These are phyloP conservation scores for Diarsia brunnea DNA, from an alignment of 2,888 invertebrate genomes.

Conservation along the genomic window DNA sequence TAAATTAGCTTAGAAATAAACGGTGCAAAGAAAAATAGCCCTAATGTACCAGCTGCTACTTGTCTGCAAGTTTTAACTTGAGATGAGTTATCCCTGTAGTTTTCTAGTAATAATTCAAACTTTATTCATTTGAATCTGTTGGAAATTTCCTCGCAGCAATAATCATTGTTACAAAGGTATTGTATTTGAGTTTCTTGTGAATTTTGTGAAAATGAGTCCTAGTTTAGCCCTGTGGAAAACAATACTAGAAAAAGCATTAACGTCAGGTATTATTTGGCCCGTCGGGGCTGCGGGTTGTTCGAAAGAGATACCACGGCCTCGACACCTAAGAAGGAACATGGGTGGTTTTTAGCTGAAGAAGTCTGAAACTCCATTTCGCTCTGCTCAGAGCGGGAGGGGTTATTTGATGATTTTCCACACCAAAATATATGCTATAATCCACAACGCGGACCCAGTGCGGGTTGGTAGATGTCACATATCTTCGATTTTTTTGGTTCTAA, in stretches of 20 bases:
- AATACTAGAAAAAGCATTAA: neutral
- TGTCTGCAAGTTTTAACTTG: slow-evolving; percentile 32
- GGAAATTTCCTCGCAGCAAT: slow-evolving; percentile 15
- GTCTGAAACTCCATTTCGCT: no score
- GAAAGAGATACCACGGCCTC: no score
- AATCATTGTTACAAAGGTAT: neutral
- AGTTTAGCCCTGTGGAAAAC: neutral
- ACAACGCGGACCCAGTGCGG: no score
- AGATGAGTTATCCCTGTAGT: slow-evolving; percentile 42
- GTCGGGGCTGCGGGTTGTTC: no score
- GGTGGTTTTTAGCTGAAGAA: no score
- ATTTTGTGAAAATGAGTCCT: neutral
- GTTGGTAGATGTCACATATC: no score
- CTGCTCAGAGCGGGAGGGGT: no score
- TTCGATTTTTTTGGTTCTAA: no score
- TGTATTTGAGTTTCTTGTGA: neutral
- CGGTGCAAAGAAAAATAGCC: neutral
- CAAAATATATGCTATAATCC: no score
- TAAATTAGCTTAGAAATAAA: slow-evolving; percentile 27
- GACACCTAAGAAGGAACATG: no score
- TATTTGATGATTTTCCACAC: no score
- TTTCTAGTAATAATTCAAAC: slow-evolving; percentile 50
- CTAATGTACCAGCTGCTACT: slow-evolving; percentile 32
- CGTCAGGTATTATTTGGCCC: neutral
- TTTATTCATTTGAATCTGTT: slow-evolving; percentile 48